phyloP scores from a whole-genome alignment of 2,797 vertebrate genomes.

The Notolepis coatsorum region DNA sequence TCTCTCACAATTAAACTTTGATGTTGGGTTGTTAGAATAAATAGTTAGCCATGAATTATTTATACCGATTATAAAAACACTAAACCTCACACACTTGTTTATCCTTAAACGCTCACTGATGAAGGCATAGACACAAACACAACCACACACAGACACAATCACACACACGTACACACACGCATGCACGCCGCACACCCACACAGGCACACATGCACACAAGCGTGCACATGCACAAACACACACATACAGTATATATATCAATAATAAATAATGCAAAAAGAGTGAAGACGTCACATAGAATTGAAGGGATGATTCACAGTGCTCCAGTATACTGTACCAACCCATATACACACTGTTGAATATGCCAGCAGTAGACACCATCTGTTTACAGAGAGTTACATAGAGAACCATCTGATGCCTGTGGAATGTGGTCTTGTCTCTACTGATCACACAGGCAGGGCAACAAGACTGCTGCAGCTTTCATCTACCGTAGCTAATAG shows the following conservation, averaged over 20 bases:
- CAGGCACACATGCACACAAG: constrained; percentile 14
- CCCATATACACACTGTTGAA: constrained; percentile 27
- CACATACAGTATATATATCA: constrained; percentile 46
- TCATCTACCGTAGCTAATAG: constrained; percentile 22
- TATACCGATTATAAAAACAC: constrained; percentile 45
- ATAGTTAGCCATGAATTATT: constrained; percentile 64
- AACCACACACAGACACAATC: constrained; percentile 7
- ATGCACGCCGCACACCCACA: not conserved
- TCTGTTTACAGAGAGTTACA: not conserved
- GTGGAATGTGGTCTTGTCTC: constrained; percentile 26
- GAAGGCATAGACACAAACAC: constrained; percentile 38
- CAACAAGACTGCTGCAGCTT: constrained; percentile 19
- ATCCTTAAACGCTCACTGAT: constrained; percentile 24
- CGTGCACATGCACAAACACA: constrained; percentile 8
- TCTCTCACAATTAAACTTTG: constrained; percentile 54
- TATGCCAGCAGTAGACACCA: not conserved
- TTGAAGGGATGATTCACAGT: constrained; percentile 52
- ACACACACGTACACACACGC: constrained; percentile 53
- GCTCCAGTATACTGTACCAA: constrained; percentile 30
- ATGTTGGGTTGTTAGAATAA: constrained; percentile 57
- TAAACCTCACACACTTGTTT: constrained; percentile 10
- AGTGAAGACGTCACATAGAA: constrained; percentile 56
- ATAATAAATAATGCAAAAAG: constrained; percentile 71
- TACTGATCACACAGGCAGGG: constrained; percentile 27
- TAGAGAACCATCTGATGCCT: constrained; percentile 23